These are phyloP conservation scores for Alca torda DNA, from an alignment of 2,797 vertebrate genomes.

Conservation along the genomic window DNA sequence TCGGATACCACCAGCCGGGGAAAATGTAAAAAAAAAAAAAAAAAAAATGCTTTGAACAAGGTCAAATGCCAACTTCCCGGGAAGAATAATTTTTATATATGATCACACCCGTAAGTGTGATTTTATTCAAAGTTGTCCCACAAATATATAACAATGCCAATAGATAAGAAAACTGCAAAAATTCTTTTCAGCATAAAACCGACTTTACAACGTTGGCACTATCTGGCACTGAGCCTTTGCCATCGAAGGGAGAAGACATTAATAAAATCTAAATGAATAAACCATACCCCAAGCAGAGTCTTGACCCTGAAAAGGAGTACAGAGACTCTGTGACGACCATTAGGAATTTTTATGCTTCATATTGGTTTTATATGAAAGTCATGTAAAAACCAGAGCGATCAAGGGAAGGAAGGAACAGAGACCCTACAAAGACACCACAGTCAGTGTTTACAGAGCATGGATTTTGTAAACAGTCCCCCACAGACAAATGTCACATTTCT, in stretches of 20 bases:
- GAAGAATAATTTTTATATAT: background rate
- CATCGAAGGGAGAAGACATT: background rate
- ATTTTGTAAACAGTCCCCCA: background rate
- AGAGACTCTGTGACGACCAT: background rate
- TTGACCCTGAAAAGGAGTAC: background rate
- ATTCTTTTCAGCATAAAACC: background rate
- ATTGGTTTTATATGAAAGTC: constrained; percentile 15
- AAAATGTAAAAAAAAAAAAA: background rate
- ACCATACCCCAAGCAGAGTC: background rate
- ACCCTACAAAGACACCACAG: background rate
- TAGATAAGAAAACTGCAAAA: background rate
- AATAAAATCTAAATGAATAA: constrained; percentile 17
- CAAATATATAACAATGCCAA: background rate
- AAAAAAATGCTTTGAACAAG: background rate
- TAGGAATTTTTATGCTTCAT: background rate
- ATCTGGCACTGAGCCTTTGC: background rate
- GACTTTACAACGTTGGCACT: background rate
- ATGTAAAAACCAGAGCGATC: background rate
- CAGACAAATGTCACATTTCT: background rate
- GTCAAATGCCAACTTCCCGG: background rate
- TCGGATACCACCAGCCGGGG: background rate
- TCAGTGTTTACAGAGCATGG: background rate
- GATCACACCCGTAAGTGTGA: background rate
- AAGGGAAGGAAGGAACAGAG: background rate
- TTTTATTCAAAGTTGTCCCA: background rate